phyloP scores from a whole-genome alignment of 2,113 vertebrate species.

The Nettapus auritus region DNA sequence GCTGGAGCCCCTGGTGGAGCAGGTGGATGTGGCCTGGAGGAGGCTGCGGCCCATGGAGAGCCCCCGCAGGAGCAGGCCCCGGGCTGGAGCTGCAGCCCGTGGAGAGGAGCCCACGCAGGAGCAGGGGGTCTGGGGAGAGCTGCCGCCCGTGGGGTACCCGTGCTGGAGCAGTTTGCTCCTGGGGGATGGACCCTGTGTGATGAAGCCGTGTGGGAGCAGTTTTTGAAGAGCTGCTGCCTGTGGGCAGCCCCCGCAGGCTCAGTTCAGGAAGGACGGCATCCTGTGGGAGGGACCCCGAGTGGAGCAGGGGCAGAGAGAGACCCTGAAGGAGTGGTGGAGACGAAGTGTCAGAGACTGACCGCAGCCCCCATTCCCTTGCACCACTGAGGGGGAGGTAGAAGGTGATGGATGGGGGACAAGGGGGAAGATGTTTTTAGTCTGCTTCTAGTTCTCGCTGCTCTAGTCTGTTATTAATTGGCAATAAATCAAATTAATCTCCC shows the following conservation, averaged over 20 bases:
- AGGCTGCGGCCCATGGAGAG: neutral
- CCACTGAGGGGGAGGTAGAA: neutral
- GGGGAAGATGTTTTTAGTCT: neutral
- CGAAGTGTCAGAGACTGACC: neutral
- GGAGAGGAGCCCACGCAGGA: too few species aligned
- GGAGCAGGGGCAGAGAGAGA: too few species aligned
- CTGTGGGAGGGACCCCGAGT: too few species aligned
- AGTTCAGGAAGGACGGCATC: too few species aligned
- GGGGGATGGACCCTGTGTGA: too few species aligned
- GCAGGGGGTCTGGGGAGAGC: too few species aligned
- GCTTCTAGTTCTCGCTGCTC: neutral
- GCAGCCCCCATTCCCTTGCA: neutral
- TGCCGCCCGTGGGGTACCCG: too few species aligned
- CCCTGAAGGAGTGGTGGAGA: accelerated
- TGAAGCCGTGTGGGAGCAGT: too few species aligned
- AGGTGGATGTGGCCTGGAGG: neutral
- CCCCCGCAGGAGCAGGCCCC: neutral
- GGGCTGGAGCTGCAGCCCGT: too few species aligned
- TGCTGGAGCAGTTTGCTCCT: too few species aligned
- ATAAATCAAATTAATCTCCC: neutral
- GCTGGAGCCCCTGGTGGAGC: neutral
- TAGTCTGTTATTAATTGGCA: neutral
- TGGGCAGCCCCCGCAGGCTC: neutral
- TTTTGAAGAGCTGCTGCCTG: neutral
- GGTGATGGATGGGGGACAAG: neutral